phyloP scores from a whole-genome alignment of 2,888 invertebrate species.

The Cantharis lateralis region DNA sequence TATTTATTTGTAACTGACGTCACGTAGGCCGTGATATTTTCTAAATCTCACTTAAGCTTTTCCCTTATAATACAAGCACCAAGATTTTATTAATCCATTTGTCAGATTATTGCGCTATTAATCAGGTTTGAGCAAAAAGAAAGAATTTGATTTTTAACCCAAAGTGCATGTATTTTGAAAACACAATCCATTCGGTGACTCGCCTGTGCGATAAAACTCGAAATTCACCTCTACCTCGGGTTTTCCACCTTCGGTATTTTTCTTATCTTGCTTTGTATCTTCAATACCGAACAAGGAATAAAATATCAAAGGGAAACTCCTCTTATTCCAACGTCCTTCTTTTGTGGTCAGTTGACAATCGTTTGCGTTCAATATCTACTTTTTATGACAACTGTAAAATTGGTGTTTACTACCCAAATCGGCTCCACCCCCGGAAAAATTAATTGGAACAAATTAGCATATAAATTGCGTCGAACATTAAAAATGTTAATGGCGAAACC shows the following conservation, averaged over 20 bases:
- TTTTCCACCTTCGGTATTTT: not conserved
- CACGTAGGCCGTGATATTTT: slow-evolving; percentile 3
- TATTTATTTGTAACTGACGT: slow-evolving; percentile 12
- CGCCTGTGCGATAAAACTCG: not conserved
- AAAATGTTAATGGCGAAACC: not conserved
- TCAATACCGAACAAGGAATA: not conserved
- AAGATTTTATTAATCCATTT: too few species aligned
- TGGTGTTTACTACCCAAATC: not conserved
- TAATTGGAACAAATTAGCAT: not conserved
- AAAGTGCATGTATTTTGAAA: not conserved
- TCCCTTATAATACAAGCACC: not conserved
- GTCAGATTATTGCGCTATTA: too few species aligned
- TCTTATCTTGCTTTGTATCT: not conserved
- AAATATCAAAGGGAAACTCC: not conserved
- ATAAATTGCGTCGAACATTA: not conserved
- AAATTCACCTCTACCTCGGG: not conserved
- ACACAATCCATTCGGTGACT: too few species aligned
- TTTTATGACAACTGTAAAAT: not conserved
- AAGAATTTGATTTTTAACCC: not conserved
- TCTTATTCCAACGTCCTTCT: not conserved
- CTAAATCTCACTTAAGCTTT: slow-evolving; percentile 3
- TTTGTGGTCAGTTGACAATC: not conserved
- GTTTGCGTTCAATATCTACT: not conserved
- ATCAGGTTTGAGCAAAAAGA: not conserved
- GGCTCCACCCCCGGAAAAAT: not conserved